Evolutionary conservation across 2,797 vertebrate genomes (phyloP).

Genomic region (Clarias pachynema): DNA sequence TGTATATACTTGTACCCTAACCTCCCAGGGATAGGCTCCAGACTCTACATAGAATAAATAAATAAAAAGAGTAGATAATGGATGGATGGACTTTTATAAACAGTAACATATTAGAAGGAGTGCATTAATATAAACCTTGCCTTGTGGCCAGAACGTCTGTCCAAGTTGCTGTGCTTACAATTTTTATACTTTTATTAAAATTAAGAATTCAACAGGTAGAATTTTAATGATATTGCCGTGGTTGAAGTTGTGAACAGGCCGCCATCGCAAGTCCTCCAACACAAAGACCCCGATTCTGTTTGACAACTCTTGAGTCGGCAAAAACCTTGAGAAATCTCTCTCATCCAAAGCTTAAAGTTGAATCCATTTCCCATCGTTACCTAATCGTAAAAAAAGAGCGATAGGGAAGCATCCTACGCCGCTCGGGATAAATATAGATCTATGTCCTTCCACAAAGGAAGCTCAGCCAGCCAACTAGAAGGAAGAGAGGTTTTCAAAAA

Average conservation of each 20-base stretch:
- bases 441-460: neutral
- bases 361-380: neutral
- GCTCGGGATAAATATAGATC: slow-evolving; percentile 26
- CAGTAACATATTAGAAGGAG: neutral
- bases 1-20: too few species aligned
- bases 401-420: slow-evolving; percentile 13
- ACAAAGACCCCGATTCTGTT: neutral
- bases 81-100: neutral
- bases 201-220: neutral
- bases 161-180: neutral
- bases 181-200: neutral
- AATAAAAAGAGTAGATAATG: too few species aligned
- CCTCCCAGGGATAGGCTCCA: too few species aligned
- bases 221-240: neutral
- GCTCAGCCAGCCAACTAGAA: slow-evolving; percentile 3
- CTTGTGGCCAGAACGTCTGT: neutral
- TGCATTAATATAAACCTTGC: neutral
- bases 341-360: neutral
- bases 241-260: neutral
- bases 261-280: neutral
- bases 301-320: neutral
- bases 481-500: slow-evolving; percentile 20
- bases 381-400: neutral
- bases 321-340: neutral
- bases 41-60: too few species aligned